Percentiles rank a stretch among this genome's conserved stretches.
Evolutionary conservation across 2,113 vertebrate species (phyloP).

Genomic region (Toxotes chatareus): DNA sequence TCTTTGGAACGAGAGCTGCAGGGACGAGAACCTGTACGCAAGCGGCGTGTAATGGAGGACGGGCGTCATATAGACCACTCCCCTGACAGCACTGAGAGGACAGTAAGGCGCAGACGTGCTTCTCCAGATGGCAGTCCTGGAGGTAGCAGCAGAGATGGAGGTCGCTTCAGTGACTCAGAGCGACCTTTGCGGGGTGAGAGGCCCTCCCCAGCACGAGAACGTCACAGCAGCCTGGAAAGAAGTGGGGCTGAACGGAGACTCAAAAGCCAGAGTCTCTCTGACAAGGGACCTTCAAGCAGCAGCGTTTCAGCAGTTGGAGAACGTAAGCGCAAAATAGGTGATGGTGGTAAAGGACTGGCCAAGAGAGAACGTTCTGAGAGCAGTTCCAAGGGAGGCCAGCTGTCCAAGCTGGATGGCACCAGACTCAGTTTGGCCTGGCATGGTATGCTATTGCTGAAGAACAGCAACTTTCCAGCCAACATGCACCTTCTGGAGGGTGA

Average conservation of each 20-base stretch:
- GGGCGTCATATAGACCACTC: slow-evolving; percentile 93
- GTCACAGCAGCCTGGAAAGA: slow-evolving; percentile 89
- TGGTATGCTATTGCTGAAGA: slow-evolving; percentile 97
- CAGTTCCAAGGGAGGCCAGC: slow-evolving; percentile 80
- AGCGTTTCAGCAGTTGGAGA: slow-evolving; percentile 69
- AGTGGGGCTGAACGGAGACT: slow-evolving; percentile 87
- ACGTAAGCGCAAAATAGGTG: slow-evolving; percentile 89
- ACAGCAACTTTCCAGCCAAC: slow-evolving; percentile 98
- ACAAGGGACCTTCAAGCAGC: slow-evolving; percentile 62
- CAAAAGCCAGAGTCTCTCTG: slow-evolving; percentile 69
- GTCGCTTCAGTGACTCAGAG: slow-evolving; percentile 92
- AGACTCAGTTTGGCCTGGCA: slow-evolving; percentile 96
- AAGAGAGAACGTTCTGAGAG: slow-evolving; percentile 88
- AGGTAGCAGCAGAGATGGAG: slow-evolving; percentile 90
- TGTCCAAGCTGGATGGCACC: slow-evolving; percentile 80
- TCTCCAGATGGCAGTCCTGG: slow-evolving; percentile 95
- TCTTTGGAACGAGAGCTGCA: slow-evolving; percentile 93
- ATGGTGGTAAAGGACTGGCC: slow-evolving; percentile 87
- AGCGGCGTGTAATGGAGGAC: slow-evolving; percentile 90
- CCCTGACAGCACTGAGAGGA: slow-evolving; percentile 92
- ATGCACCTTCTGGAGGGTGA: slow-evolving; percentile 98
- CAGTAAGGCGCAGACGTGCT: slow-evolving; percentile 89
- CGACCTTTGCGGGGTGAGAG: slow-evolving; percentile 90
- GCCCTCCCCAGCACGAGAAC: slow-evolving; percentile 87
- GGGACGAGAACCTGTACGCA: slow-evolving; percentile 90